A percentile compares a stretch with the other conserved stretches of the same genome.
Evolutionary conservation across 1,140 invertebrate species (phyloP).

Genomic region (Formica selysi): DNA sequence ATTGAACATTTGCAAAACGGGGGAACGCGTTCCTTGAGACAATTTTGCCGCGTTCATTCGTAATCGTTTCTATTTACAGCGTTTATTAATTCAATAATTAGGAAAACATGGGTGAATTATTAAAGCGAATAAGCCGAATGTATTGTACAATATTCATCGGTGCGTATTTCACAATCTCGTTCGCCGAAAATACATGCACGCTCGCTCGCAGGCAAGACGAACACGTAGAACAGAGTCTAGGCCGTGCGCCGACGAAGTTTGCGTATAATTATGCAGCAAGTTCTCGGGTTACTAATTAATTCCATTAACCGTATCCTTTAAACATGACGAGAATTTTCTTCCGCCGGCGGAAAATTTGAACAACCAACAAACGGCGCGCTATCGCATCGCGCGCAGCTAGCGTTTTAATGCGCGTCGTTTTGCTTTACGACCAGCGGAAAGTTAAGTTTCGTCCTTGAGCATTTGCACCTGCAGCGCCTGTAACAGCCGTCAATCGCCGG

Average conservation of each 20-base stretch:
- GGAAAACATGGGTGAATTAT: constrained; percentile 59
- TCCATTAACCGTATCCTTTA: constrained; percentile 59
- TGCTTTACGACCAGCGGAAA: constrained; percentile 20
- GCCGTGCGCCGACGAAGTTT: constrained; percentile 42
- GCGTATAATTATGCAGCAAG: constrained; percentile 57
- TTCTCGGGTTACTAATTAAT: constrained; percentile 57
- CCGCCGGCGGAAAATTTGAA: constrained; percentile 42
- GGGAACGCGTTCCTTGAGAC: constrained; percentile 10
- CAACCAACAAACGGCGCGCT: constrained; percentile 42
- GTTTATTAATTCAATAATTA: constrained; percentile 35
- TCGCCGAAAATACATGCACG: constrained; percentile 11
- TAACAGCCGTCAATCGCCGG: constrained; percentile 6
- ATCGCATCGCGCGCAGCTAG: constrained; percentile 17
- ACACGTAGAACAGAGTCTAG: constrained; percentile 28
- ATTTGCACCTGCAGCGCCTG: constrained; percentile 29
- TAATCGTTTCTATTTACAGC: constrained; percentile 43
- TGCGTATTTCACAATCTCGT: constrained; percentile 63
- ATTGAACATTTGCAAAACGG: constrained; percentile 39
- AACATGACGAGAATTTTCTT: constrained; percentile 58
- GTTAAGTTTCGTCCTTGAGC: constrained; percentile 39
- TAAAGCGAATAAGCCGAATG: constrained; percentile 68
- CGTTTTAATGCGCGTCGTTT: constrained; percentile 45
- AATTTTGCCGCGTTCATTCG: constrained; percentile 17
- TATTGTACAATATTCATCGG: constrained; percentile 61
- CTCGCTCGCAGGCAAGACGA: constrained; percentile 11